Evolutionary conservation across 1,140 invertebrate genomes (phyloP), one percentile per base, ranked within the genome.

Genomic region (Lordiphosa stackelbergi): DNA sequence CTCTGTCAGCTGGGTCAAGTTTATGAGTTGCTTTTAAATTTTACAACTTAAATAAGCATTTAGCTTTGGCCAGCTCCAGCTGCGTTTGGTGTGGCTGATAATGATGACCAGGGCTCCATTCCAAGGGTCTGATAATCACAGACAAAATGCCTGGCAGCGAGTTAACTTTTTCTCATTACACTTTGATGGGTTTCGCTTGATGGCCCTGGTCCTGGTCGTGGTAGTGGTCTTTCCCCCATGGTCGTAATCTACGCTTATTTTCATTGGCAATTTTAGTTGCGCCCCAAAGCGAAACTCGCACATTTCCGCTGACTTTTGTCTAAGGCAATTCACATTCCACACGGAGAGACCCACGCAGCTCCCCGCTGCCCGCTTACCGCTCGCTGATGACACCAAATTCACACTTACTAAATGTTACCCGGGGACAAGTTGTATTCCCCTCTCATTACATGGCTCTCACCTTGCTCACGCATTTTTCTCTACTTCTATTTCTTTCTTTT

Each of bases 151-250:
- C 51, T 46, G 46, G 68, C 60, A 55, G 52, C 24, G 53, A 75
- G 77, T 62, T 73, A 58, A 72, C 58, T 73, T 81, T 81, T 75
- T 81, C 75, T 77, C 75, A 81, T 81, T 81, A 77, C 72, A 83
- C 59, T 57, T 72, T 81, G 68, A 81, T 81, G 49, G 66, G 42
- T 72, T 81, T 71, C 53, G 49, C 51, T 65, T 41, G 66, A 45
- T 55, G 24, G 45, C 51, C 4, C 40, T 28, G 31, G 24, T 31
- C 52, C 45, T 8, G 8, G 3, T 13, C 10, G 38, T 46, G 16
- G 10, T 36, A 11, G 7, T 16, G 34, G 16, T 34, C 24, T 35
- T 19, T 19, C 34, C 16, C 13, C 35, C 64, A 9, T 48, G 38
- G 13, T 38, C 53, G 63, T 72, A 77, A 78, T 78, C 69, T 77